Evolutionary conservation across 2,888 invertebrate genomes (phyloP).

Genomic region (Penaeus monodon): DNA sequence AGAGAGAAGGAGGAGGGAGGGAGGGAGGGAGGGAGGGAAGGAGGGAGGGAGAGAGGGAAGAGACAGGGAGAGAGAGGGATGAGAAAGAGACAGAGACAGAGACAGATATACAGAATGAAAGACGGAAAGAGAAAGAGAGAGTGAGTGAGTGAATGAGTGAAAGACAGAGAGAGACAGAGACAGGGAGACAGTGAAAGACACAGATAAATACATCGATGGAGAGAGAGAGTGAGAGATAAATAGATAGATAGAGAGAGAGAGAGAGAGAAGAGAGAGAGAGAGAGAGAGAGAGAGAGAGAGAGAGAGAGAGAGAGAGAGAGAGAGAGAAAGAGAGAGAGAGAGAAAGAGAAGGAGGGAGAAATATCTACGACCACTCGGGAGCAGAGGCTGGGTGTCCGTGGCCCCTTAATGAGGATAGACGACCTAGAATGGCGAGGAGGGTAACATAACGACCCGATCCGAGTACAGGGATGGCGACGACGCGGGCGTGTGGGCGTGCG

Average conservation of each 20-base stretch:
- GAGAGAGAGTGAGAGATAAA: background rate
- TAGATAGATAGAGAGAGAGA: too few relatives aligned
- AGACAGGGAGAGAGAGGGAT: background rate
- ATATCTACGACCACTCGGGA: too few relatives aligned
- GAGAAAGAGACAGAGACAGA: background rate
- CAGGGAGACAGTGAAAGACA: background rate
- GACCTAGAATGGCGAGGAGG: too few relatives aligned
- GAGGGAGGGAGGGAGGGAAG: background rate
- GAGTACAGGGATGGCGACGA: too few relatives aligned
- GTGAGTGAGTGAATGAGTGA: background rate
- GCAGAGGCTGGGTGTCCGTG: too few relatives aligned
- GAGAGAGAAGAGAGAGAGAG: too few relatives aligned
- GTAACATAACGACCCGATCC: too few relatives aligned
- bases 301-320: too few relatives aligned
- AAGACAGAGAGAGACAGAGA: background rate
- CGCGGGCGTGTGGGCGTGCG: too few relatives aligned
- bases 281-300: too few relatives aligned
- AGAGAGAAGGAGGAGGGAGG: background rate
- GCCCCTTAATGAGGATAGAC: too few relatives aligned
- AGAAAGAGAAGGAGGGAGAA: background rate
- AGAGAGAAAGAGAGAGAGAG: background rate
- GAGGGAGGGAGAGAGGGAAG: background rate
- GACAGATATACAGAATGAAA: background rate
- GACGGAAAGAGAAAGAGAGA: background rate
- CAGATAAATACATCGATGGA: too few relatives aligned